Evolutionary conservation across 2,888 invertebrate species (phyloP).

Genomic region (Idaea biselata): DNA sequence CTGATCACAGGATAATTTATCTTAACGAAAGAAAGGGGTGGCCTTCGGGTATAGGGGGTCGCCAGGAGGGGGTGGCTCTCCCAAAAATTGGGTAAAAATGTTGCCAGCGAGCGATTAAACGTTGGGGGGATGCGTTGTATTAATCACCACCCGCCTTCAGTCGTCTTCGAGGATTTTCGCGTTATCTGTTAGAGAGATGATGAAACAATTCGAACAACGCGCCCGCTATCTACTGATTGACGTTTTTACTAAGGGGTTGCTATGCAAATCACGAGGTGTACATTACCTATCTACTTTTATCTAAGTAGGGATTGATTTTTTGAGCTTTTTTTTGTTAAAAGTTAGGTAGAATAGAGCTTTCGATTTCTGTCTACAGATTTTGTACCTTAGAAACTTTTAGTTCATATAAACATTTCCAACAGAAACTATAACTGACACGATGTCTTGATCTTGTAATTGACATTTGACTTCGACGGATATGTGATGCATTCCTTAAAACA

Average conservation of each 20-base stretch:
- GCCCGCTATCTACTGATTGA: slow-evolving; percentile 4
- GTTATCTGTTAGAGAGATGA: slow-evolving; percentile 51
- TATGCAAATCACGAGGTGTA: neutral
- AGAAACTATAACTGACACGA: too few relatives aligned
- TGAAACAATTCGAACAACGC: slow-evolving; percentile 18
- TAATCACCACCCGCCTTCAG: slow-evolving; percentile 76
- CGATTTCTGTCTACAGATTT: neutral
- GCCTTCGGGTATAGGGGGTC: slow-evolving; percentile 39
- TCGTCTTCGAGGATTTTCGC: slow-evolving; percentile 71
- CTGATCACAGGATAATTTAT: slow-evolving; percentile 80
- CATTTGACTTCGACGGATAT: too few relatives aligned
- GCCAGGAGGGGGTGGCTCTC: slow-evolving; percentile 49
- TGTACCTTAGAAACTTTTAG: neutral
- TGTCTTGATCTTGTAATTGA: too few relatives aligned
- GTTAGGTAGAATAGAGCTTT: neutral
- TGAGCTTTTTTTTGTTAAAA: too few relatives aligned
- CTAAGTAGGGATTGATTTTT: neutral
- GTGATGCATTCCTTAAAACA: too few relatives aligned
- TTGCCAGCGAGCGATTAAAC: slow-evolving; percentile 80
- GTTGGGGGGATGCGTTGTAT: slow-evolving; percentile 80
- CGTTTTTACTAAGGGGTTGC: slow-evolving; percentile 1
- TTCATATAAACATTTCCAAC: too few relatives aligned
- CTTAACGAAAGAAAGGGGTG: slow-evolving; percentile 81
- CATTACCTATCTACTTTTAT: neutral
- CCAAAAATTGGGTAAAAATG: slow-evolving; percentile 82